phyloP scores from a whole-genome alignment of 2,113 vertebrate genomes.

The Neoarius graeffei region DNA sequence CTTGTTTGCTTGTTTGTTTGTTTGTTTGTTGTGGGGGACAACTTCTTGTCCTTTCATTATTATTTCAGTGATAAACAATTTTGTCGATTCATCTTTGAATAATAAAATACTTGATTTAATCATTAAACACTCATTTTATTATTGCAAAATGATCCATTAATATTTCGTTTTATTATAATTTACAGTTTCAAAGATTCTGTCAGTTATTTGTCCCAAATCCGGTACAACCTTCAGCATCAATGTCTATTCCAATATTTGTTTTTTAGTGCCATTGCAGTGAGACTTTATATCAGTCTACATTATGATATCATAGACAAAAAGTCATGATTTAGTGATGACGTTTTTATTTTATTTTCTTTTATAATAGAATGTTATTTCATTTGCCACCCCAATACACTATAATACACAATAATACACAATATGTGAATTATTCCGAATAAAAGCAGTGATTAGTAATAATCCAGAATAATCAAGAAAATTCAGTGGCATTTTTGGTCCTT shows the following conservation, averaged over 20 bases:
- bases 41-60: too few relatives aligned
- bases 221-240: not conserved
- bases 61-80: not conserved
- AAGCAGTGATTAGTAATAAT: not conserved
- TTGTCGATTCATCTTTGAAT: not conserved
- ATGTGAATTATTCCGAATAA: not conserved
- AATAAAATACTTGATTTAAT: not conserved
- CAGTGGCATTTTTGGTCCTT: not conserved
- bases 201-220: not conserved
- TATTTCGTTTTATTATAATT: not conserved
- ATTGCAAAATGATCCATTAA: not conserved
- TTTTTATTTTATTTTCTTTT: not conserved
- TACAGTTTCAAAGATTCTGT: not conserved
- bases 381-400: not conserved
- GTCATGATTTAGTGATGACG: not conserved
- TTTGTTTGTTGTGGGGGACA: too few relatives aligned
- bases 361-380: not conserved
- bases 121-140: not conserved
- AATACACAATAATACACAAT: not conserved
- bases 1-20: too few relatives aligned
- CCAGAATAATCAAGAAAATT: not conserved
- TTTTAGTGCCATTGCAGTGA: not conserved
- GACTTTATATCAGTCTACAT: not conserved
- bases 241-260: not conserved
- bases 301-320: not conserved